Evolutionary conservation across 2,888 invertebrate genomes (phyloP), one percentile per base, ranked within the genome.

Genomic region (Tetranychus piercei): DNA sequence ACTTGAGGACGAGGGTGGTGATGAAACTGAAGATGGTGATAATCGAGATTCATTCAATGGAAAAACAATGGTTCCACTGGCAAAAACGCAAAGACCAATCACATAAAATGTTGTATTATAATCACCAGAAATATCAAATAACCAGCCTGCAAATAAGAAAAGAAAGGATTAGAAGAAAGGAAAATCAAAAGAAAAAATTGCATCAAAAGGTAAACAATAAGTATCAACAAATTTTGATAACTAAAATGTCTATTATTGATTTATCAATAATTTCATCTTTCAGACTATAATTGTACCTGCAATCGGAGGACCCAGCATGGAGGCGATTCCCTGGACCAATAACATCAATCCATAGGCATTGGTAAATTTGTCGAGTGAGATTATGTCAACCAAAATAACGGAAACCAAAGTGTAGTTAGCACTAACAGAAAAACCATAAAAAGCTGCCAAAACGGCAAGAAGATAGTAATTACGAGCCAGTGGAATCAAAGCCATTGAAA

Each of bases 321-420:
- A 94, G 1, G 92, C 92, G 55, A 94, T 83, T 2, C 95, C 95
- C 82, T 94, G 93, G 34, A 92, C 90, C 73, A 94, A 85, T 81
- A 93, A 85, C 80, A 93, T 83, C 79, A 94, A 83, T 0, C 94
- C 94, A 81, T 94, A 94, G 6, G 93, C 93, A 81, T 90, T 91
- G 72, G 93, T 92, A 82, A 95, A 92, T 80, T 90, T 87, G 82
- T 92, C 92, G 78, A 94, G 82, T n/a, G 91, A 90, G 78, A 94
- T 90, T 80, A 92, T 86, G 81, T 94, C 89, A 76, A 94, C 92
- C 75, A 94, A 86, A 78, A 94, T 92, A 80, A 93, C 91, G 80
- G 91, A 90, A 34, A 93, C 92, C 67, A 94, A 86, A 3, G 92
- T 89, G 84, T 93, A 94, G 84, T 94, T 94, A 76, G 92, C 93